Evolutionary conservation across 92 coral and sea anemone genomes (phyloP), one percentile per base, ranked within the genome.

Genomic region (Pocillopora grandis): DNA sequence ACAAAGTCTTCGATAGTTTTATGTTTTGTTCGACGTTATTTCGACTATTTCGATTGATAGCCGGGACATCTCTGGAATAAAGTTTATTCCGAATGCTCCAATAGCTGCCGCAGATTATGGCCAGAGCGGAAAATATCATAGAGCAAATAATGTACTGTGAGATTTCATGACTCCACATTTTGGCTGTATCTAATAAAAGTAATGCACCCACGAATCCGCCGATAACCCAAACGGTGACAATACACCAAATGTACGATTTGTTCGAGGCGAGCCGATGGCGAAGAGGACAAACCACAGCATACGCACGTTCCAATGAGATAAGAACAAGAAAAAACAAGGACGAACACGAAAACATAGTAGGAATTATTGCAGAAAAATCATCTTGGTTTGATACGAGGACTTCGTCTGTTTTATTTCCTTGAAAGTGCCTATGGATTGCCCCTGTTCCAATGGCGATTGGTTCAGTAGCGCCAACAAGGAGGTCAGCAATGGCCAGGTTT

Each of bases 291-390:
- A 83, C 6, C 37, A 83, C 62, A n/a, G 86, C 80, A 18, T 72
- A 83, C 12, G 80, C 79, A 15, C 86, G 80, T 62, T 83, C 86
- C 57, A 74, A 49, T 2, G 86, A 83, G 31, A 73, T 62, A 7
- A 62, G 57, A 9, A 74, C 64, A 42, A 83, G 86, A 49, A 14
- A 73, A 1, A 73, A 64, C 10, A 83, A 62, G 2, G 86, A 83
- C 1, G 21, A 62, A 10, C 58, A 14, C 9, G 63, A 23, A 23
- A 73, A 74, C 72, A 62, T 35, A 1, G 35, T 5, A 58, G 64
- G 37, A 48, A 79, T 42, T 1, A 10, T 48, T 2, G 63, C 9
- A 9, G 5, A 55, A 49, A 66, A 1, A 36, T 55, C 31, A 48
- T 52, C 74, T 2, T 55, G 62, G 10, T 58, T 20, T 2, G 72